Evolutionary conservation across 2,797 vertebrate genomes (phyloP), one percentile per base, ranked within the genome.

Genomic region (Chrosomus eos): DNA sequence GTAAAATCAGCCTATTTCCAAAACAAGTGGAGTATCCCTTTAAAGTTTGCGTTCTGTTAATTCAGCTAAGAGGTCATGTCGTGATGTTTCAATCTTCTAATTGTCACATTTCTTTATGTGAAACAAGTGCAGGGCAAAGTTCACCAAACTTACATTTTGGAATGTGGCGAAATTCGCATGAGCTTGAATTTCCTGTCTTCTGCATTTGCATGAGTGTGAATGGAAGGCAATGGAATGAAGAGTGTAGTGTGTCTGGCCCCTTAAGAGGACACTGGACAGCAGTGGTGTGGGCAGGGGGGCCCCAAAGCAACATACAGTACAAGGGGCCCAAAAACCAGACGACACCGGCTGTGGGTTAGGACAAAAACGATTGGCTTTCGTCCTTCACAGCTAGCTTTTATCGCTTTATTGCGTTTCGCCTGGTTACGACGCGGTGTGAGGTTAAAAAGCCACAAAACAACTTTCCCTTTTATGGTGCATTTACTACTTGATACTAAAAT

Each of bases 401-500:
- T 31, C 11, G 19, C 58, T 79, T 79, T 31, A 66, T 66, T 33
- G 23, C 1, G 48, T 43, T 31, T 83, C 60, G 51, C 75, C 75
- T 71, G 67, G 82, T 45, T 68, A 43, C 26, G 14, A 45, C 36
- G 60, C 9, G 4, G 36, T 36, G 66, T 62, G 9, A 84, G 36
- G 66, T 58, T 78, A 84, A 68, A 84, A 83, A 83, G 81, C 43
- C 51, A 68, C 72, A 70, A 58, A 84, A 55, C 51, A 68, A 70
- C 64, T 21, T 68, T 48, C 4, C 48, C 71, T 83, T 77, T 78
- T 70, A 84, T 45, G 64, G 36, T 43, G 48, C 64, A 26, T 76
- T 83, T 67, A 62, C 43, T 76, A 64, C 58, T 51, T 71, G 83
- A 78, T 33, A 79, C 40, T 78, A 64, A 79, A 84, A 70, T 71